Evolutionary conservation across 2,888 invertebrate genomes (phyloP), one percentile per base, ranked within the genome.

Genomic region (Alloscopus bannaensis): DNA sequence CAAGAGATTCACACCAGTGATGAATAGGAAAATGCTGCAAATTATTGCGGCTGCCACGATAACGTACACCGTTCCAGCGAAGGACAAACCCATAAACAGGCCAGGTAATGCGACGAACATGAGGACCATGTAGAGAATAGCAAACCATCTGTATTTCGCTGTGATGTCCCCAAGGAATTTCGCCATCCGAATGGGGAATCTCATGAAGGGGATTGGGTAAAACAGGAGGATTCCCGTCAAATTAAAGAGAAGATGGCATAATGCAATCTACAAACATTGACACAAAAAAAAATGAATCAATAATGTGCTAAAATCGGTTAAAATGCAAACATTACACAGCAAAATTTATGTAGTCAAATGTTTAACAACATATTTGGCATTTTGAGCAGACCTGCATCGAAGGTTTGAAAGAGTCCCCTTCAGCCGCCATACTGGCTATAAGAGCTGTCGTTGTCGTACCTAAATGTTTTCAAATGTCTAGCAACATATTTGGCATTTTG

Each of bases 211-310:
- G 22, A 91, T 87, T 0, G 91, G 90, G 84, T 90, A 91, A 86
- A 90, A 91, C 1, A 91, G 83, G 0, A 90, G 65, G 36, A 91
- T 90, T 2, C 90, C 90, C 0, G 88, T 86, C 6, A 91, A 83
- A 87, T 91, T 91, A 88, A 91, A 91, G 78, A 91, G 89, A 6
- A 91, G 87, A 87, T 91, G 91, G 71, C 90, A 90, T 8, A 91
- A 87, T 0, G 91, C 90, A 70, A 91, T 88, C 86, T 90, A 89
- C 8, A 83, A 76, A 3, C 0, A 40, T 24, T 8, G 57, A 69
- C 20, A 57, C 24, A 24, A 42, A 3, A 52, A 18, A 22, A 24
- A 52, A 24, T 4, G 11, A 2, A 22, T 52, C 20, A 24, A 20
- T 11, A 6, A 24, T 22, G 3, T 22, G 4, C 3, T 18, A 45